Conservation (phyloP, 2,113 vertebrate genomes). For the Tychaedon coryphoeus region DNA sequence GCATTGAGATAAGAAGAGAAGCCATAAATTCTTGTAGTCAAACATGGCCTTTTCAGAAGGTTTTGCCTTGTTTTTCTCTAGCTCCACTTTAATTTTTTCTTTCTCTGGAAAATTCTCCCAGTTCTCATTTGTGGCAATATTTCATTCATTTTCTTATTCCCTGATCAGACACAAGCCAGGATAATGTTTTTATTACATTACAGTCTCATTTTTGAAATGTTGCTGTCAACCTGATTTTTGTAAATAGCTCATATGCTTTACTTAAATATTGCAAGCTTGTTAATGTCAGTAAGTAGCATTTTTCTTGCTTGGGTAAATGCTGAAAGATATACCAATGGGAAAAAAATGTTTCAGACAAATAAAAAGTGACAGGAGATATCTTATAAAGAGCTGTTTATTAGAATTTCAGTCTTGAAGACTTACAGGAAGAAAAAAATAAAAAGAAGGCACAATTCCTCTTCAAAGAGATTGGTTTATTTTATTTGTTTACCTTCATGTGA, state of each 20-base stretch:
- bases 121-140: not conserved
- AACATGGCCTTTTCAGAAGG: not conserved
- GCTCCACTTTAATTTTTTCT: not conserved
- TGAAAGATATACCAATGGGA: not conserved
- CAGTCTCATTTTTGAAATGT: conserved; percentile 12
- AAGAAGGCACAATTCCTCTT: not conserved
- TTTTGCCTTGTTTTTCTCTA: not conserved
- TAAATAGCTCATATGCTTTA: not conserved
- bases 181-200: conserved; percentile 20
- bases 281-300: not conserved
- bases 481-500: conserved; percentile 16
- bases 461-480: conserved; percentile 16
- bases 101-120: not conserved
- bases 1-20: not conserved
- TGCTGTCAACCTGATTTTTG: not conserved
- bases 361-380: conserved; percentile 27
- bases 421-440: not conserved
- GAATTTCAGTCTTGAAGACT: not conserved
- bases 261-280: conserved; percentile 4
- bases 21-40: not conserved
- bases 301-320: not conserved
- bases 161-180: not conserved
- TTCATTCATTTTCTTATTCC: conserved; percentile 12
- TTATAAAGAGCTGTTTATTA: conserved; percentile 43
- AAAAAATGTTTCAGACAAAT: conserved; percentile 34